Conservation (phyloP, 2,113 vertebrate genomes). For the Eclectus roratus region DNA sequence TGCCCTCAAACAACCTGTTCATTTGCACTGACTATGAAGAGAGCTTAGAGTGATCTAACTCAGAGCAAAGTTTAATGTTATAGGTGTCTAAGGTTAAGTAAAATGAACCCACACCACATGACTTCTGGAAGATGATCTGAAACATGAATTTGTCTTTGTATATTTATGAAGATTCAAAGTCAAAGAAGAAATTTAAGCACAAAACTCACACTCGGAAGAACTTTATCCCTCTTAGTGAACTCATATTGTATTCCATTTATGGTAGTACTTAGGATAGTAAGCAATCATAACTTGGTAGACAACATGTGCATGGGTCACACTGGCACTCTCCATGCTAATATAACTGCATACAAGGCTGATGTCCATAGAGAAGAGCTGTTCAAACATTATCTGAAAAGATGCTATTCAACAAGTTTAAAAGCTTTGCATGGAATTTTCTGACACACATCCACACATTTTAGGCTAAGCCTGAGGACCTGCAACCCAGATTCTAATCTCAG, state of each 20-base stretch:
- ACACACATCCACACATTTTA: not conserved
- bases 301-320: not conserved
- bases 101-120: not conserved
- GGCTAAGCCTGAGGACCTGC: not conserved
- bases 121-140: not conserved
- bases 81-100: not conserved
- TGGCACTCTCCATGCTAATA: not conserved
- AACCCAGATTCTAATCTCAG: not conserved
- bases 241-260: not conserved
- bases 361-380: not conserved
- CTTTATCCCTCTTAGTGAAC: not conserved
- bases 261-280: not conserved
- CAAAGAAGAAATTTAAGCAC: not conserved
- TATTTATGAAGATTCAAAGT: not conserved
- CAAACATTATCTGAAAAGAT: not conserved
- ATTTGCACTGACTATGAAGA: not conserved
- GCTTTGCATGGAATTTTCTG: not conserved
- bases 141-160: not conserved
- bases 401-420: not conserved
- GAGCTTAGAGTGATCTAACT: not conserved
- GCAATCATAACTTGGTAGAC: not conserved
- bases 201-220: not conserved
- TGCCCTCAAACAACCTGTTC: not conserved
- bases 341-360: not conserved
- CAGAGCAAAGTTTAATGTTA: not conserved